Base-by-base conservation (phyloP, 2,113 vertebrate genomes). In the Gobius niger region DNA sequence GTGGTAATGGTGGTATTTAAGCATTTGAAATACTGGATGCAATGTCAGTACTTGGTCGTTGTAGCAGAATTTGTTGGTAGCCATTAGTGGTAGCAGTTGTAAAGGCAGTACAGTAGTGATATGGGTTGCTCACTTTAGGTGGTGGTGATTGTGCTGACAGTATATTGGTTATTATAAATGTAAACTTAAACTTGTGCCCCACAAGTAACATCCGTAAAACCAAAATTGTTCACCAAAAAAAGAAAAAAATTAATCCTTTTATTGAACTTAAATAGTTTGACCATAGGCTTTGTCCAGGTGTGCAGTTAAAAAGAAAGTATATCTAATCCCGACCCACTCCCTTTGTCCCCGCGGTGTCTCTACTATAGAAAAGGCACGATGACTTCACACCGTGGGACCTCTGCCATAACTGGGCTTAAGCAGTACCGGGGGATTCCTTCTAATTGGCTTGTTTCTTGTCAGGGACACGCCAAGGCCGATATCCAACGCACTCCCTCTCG, bases 381-480 rank as follows among this genome's bases (percentile, higher is more conserved):
- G 83, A 91, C 90, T 88, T 88, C 87, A 82, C 88, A 84, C 80
- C 84, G 72, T 61, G 68, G 87, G 87, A 91, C 90, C 90, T 91
- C 88, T 92, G 89, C 89, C 88, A 89, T 90, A 90, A 91, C 85
- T 75, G 84, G 85, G 86, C 88, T 88, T 91, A 90, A 92, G 84
- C 87, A 89, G 88, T 89, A 78, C 82, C 81, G 77, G 84, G 90
- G 89, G 89, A 90, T 80, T 82, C 83, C 81, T 54, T 54, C 89
- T 92, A 92, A 92, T 91, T 91, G 91, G 90, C 89, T 90, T 88
- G 85, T 91, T 91, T 87, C 88, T 90, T 91, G 89, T 91, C 90
- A 89, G 87, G 89, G 89, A 90, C 89, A 87, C 83, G 78, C 83
- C 60, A 73, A 82, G 89, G 88, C 87, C 81, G 82, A 86, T 87